Evolutionary conservation across 2,888 invertebrate genomes (phyloP).

Genomic region (Epinotia nisella): DNA sequence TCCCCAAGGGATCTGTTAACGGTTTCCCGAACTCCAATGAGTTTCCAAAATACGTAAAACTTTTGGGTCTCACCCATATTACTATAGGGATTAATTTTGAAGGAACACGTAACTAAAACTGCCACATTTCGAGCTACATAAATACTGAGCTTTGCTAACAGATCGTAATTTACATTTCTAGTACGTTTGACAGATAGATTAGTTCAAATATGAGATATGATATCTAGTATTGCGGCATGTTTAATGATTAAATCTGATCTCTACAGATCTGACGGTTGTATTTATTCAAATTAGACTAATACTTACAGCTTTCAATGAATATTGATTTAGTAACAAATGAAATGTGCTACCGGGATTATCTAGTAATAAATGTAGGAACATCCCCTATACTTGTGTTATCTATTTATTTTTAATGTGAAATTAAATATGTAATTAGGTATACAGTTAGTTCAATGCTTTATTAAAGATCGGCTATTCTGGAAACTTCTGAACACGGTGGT

Average conservation of each 20-base stretch:
- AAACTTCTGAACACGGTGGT: neutral
- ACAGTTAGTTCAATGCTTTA: too few relatives aligned
- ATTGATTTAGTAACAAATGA: neutral
- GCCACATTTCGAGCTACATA: conserved; percentile 36
- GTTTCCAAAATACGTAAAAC: conserved; percentile 65
- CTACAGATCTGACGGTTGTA: conserved; percentile 30
- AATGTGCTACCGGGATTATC: neutral
- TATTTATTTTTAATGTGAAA: too few relatives aligned
- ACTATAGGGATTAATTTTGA: conserved; percentile 48
- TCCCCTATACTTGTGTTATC: neutral
- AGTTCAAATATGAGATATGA: conserved; percentile 35
- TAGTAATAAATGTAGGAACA: neutral
- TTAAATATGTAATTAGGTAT: too few relatives aligned
- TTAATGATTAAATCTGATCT: conserved; percentile 31
- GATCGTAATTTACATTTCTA: conserved; percentile 39
- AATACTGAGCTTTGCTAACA: conserved; percentile 32
- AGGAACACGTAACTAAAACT: conserved; percentile 45
- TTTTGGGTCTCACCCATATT: conserved; percentile 63
- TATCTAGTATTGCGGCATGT: conserved; percentile 28
- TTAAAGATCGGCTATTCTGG: neutral
- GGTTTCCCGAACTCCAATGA: conserved; percentile 57
- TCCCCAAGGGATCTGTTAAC: conserved; percentile 58
- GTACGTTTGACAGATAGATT: conserved; percentile 46
- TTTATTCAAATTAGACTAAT: conserved; percentile 8
- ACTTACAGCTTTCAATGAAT: conserved; percentile 15